Evolutionary conservation across 2,113 vertebrate species (phyloP).

Genomic region (Proterorhinus semilunaris): DNA sequence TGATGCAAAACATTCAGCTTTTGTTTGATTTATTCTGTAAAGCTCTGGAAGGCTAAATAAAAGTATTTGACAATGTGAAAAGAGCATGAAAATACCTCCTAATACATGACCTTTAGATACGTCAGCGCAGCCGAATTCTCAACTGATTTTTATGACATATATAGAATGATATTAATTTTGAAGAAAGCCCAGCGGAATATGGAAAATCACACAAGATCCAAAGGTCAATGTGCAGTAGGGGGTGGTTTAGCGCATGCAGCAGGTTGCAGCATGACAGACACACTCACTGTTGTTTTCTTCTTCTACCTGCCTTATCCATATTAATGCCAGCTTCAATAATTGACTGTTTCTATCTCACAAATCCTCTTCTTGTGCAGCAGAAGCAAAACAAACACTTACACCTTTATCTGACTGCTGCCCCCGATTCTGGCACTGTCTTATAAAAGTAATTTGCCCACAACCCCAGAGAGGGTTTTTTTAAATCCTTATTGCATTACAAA

Average conservation of each 20-base stretch:
- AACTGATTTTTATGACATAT: not conserved
- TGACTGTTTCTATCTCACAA: slow-evolving; percentile 22
- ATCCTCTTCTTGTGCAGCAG: slow-evolving; percentile 18
- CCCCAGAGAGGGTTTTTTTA: slow-evolving; percentile 21
- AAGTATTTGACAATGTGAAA: not conserved
- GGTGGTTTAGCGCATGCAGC: not conserved
- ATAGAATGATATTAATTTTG: not conserved
- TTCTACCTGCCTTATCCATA: slow-evolving; percentile 30
- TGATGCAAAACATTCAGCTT: too few relatives aligned
- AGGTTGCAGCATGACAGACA: slow-evolving; percentile 19
- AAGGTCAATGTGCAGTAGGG: not conserved
- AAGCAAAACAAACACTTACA: slow-evolving; percentile 40
- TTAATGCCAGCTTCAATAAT: slow-evolving; percentile 34
- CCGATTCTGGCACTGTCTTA: slow-evolving; percentile 30
- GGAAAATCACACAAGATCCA: not conserved
- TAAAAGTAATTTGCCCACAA: slow-evolving; percentile 51
- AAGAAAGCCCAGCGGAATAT: not conserved
- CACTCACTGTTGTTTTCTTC: slow-evolving; percentile 20
- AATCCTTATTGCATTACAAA: slow-evolving; percentile 49
- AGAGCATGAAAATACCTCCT: not conserved
- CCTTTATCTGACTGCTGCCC: slow-evolving; percentile 40
- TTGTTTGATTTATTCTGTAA: too few relatives aligned
- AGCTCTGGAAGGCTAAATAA: not conserved
- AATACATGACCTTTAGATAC: not conserved
- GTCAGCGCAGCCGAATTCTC: not conserved